Conservation (phyloP, 2,888 invertebrate species). For the Lasioglossum lativentre region DNA sequence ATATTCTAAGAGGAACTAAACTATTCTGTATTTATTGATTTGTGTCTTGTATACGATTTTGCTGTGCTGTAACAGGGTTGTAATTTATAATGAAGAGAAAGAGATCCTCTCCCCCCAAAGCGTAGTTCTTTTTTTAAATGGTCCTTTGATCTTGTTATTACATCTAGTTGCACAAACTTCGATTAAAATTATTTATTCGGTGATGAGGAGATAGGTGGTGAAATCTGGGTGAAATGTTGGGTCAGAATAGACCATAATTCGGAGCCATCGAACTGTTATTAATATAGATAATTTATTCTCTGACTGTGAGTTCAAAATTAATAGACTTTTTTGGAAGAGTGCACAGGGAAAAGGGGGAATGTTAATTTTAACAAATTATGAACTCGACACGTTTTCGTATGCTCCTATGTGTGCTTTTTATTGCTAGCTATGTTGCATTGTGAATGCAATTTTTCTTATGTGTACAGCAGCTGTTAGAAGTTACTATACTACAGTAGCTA, state of each 20-base stretch:
- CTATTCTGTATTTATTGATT: slow-evolving; percentile 13
- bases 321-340: neutral
- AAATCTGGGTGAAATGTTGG: too few species aligned
- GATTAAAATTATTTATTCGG: too few species aligned
- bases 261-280: too few species aligned
- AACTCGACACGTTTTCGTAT: too few species aligned
- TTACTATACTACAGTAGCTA: neutral
- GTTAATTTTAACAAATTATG: neutral
- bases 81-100: neutral
- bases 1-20: slow-evolving; percentile 2
- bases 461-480: neutral
- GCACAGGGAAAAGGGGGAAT: neutral
- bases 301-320: too few species aligned
- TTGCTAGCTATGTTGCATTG: neutral
- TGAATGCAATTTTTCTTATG: neutral
- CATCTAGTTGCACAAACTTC: too few species aligned
- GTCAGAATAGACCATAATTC: too few species aligned
- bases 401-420: too few species aligned
- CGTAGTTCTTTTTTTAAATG: too few species aligned
- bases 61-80: neutral
- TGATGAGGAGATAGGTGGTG: too few species aligned
- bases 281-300: too few species aligned
- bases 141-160: too few species aligned
- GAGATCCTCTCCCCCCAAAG: neutral
- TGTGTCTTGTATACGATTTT: neutral